These are phyloP conservation scores for Andinoacara biseriatus DNA, from an alignment of 2,113 vertebrate species.

Conservation along the genomic window DNA sequence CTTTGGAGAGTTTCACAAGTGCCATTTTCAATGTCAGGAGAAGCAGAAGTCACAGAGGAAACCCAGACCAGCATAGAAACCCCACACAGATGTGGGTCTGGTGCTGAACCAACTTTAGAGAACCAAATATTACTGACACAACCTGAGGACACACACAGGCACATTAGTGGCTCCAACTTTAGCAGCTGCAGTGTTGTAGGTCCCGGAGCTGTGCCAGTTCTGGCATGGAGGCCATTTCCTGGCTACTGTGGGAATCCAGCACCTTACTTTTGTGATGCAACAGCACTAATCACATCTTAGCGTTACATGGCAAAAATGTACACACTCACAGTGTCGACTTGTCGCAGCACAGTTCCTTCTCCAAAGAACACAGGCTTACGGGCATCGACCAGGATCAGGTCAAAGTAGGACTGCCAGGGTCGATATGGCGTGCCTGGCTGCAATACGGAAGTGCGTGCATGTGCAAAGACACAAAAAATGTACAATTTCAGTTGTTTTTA, in stretches of 20 bases:
- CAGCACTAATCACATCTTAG: not conserved
- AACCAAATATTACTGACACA: not conserved
- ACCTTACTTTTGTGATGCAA: not conserved
- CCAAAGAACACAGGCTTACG: slow-evolving; percentile 97
- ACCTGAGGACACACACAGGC: not conserved
- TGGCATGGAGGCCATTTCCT: no score
- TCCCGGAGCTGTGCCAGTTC: no score
- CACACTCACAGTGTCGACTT: slow-evolving; percentile 90
- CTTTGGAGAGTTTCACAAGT: no score
- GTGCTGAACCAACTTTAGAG: not conserved
- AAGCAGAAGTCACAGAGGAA: not conserved
- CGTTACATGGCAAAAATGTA: not conserved
- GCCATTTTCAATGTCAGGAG: not conserved
- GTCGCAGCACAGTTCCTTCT: slow-evolving; percentile 93
- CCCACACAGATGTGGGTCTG: not conserved
- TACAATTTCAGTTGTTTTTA: no score
- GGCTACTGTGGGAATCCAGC: not conserved
- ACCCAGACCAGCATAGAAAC: not conserved
- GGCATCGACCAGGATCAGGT: slow-evolving; percentile 96
- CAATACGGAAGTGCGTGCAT: not conserved
- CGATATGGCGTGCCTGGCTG: slow-evolving; percentile 85
- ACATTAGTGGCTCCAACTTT: not conserved
- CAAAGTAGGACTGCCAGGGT: slow-evolving; percentile 97
- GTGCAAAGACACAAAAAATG: no score
- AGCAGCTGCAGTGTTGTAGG: not conserved